A percentile compares a stretch with the other conserved stretches of the same genome.
Evolutionary conservation across 2,888 invertebrate species (phyloP).

Genomic region (Callinectes sapidus): DNA sequence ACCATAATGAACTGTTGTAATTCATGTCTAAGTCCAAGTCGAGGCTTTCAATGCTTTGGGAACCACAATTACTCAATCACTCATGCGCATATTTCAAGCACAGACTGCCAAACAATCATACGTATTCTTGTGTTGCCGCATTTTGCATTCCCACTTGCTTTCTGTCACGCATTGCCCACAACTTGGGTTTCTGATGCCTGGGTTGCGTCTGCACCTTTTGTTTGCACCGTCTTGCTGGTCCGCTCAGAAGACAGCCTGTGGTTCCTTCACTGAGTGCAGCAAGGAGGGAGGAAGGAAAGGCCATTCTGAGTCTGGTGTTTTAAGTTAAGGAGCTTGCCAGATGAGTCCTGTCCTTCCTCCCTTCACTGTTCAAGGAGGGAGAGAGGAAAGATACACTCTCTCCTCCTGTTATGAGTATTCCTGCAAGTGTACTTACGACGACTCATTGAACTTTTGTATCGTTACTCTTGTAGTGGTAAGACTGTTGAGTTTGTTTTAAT

Average conservation of each 20-base stretch:
- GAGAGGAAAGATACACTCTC: neutral
- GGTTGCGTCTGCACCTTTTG: neutral
- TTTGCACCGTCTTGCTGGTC: neutral
- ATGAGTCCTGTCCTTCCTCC: neutral
- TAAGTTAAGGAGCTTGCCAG: neutral
- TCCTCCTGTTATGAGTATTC: neutral
- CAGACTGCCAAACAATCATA: neutral
- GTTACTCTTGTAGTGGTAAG: neutral
- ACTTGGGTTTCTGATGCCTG: neutral
- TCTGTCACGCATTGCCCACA: neutral
- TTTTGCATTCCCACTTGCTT: neutral
- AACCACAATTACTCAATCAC: neutral
- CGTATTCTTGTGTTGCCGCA: neutral
- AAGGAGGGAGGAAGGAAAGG: neutral
- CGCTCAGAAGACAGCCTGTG: neutral
- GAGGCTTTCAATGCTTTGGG: neutral
- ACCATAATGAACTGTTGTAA: neutral
- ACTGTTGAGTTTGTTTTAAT: neutral
- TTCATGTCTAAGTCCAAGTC: too few relatives aligned
- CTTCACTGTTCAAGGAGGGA: neutral
- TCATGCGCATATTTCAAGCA: neutral
- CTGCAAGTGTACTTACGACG: conserved; percentile 15
- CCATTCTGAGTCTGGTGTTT: neutral
- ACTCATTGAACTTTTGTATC: neutral
- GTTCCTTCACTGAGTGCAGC: neutral